phyloP scores from a whole-genome alignment of 2,888 invertebrate species.

The Amphipyra tragopoginis region DNA sequence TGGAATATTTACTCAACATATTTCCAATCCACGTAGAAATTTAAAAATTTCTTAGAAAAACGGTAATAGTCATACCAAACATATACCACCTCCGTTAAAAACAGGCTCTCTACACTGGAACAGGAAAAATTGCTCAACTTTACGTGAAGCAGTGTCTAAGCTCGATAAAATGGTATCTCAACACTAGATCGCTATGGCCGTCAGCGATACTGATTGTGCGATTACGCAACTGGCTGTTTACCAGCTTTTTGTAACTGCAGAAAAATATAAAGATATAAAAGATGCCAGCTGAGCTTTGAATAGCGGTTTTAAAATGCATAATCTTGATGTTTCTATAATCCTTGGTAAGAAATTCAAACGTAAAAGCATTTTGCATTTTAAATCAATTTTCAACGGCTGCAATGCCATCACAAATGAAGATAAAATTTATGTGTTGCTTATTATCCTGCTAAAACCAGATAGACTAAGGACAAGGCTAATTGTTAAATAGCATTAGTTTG shows the following conservation, averaged over 20 bases:
- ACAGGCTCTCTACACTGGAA: constrained; percentile 40
- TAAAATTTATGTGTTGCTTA: too few relatives aligned
- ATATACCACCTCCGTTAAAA: constrained; percentile 29
- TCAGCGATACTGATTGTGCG: constrained; percentile 67
- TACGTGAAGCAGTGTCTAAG: constrained; percentile 55
- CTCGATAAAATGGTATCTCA: constrained; percentile 64
- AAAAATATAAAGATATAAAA: constrained; percentile 25
- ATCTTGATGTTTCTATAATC: not conserved
- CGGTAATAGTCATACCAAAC: constrained; percentile 8
- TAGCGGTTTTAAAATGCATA: not conserved
- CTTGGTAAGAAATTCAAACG: not conserved
- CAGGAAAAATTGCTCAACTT: constrained; percentile 57
- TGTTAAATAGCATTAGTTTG: too few relatives aligned
- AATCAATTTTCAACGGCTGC: not conserved
- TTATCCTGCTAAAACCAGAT: too few relatives aligned
- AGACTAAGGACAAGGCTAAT: too few relatives aligned
- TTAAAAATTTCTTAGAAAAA: constrained; percentile 12
- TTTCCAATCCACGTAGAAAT: too few relatives aligned
- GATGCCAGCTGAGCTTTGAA: constrained; percentile 7
- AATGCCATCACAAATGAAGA: not conserved
- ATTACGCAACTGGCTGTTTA: constrained; percentile 59
- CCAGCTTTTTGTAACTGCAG: constrained; percentile 45
- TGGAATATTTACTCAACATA: not conserved
- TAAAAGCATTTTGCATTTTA: too few relatives aligned
- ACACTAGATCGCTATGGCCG: constrained; percentile 63